Percentiles rank a stretch among this genome's conserved stretches.
Evolutionary conservation across 2,797 vertebrate genomes (phyloP).

Genomic region (Rhinophrynus dorsalis): DNA sequence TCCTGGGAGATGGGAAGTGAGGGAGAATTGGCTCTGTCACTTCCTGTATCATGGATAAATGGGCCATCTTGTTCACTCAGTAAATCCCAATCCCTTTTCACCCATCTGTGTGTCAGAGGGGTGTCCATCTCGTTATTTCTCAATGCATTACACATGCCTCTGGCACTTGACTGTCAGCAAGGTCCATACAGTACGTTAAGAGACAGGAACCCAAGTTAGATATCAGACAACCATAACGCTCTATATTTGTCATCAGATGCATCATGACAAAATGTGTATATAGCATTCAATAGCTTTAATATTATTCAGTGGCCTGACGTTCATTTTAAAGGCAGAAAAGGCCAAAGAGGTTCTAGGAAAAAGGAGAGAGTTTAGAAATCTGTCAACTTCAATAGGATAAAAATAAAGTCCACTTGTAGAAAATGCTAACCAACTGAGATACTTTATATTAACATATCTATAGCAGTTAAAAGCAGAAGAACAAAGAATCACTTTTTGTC

Average conservation of each 20-base stretch:
- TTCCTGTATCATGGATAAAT: too few relatives aligned
- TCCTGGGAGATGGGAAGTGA: too few relatives aligned
- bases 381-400: constrained; percentile 24
- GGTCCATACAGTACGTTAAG: too few relatives aligned
- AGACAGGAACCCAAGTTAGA: constrained; percentile 15
- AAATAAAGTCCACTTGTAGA: constrained; percentile 35
- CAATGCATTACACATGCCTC: too few relatives aligned
- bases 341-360: constrained; percentile 25
- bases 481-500: neutral
- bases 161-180: too few relatives aligned
- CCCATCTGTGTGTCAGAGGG: too few relatives aligned
- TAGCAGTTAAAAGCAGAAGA: neutral
- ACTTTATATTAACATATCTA: constrained; percentile 41
- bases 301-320: constrained; percentile 28
- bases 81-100: too few relatives aligned
- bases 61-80: too few relatives aligned
- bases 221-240: neutral
- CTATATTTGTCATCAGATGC: constrained; percentile 14
- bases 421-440: neutral
- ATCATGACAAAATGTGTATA: neutral
- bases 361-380: constrained; percentile 11
- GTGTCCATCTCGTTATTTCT: too few relatives aligned
- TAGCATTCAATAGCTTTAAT: neutral
- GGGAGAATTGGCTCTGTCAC: too few relatives aligned
- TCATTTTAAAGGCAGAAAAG: constrained; percentile 17